phyloP scores from a whole-genome alignment of 2,888 invertebrate genomes.

The Xestia ashworthii region DNA sequence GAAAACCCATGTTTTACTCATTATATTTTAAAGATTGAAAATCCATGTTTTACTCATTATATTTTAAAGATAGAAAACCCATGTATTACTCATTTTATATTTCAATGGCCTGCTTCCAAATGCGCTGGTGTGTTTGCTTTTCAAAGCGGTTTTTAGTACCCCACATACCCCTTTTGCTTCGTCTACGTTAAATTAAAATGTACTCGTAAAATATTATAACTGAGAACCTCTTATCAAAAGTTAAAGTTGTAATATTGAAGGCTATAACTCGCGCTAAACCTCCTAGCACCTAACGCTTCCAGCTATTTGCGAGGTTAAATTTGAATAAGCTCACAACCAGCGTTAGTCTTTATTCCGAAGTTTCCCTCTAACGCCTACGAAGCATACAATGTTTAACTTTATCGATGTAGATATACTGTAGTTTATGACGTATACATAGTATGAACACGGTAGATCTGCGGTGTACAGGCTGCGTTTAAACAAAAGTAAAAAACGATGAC shows the following conservation, averaged over 20 bases:
- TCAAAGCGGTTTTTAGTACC: too few species aligned
- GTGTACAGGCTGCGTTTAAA: not conserved
- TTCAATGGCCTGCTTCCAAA: too few species aligned
- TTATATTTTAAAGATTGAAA: too few species aligned
- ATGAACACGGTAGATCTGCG: not conserved
- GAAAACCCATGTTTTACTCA: too few species aligned
- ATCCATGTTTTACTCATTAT: too few species aligned
- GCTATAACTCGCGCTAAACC: slow-evolving; percentile 27
- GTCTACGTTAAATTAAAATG: not conserved
- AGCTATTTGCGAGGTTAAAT: slow-evolving; percentile 56
- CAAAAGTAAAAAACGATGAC: too few species aligned
- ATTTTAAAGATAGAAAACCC: too few species aligned
- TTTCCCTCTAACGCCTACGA: slow-evolving; percentile 43
- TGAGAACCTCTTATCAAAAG: not conserved
- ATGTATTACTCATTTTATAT: too few species aligned
- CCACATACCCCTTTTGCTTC: not conserved
- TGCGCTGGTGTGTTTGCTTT: too few species aligned
- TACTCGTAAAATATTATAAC: not conserved
- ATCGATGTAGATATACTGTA: not conserved
- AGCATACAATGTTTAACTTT: not conserved
- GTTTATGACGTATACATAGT: not conserved
- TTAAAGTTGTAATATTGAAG: slow-evolving; percentile 20
- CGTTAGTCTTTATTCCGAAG: slow-evolving; percentile 59
- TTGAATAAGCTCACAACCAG: slow-evolving; percentile 58
- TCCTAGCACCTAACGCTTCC: slow-evolving; percentile 29